These are phyloP conservation scores for Sturnira hondurensis DNA, from an alignment of 2,113 vertebrate species.

Conservation along the genomic window DNA sequence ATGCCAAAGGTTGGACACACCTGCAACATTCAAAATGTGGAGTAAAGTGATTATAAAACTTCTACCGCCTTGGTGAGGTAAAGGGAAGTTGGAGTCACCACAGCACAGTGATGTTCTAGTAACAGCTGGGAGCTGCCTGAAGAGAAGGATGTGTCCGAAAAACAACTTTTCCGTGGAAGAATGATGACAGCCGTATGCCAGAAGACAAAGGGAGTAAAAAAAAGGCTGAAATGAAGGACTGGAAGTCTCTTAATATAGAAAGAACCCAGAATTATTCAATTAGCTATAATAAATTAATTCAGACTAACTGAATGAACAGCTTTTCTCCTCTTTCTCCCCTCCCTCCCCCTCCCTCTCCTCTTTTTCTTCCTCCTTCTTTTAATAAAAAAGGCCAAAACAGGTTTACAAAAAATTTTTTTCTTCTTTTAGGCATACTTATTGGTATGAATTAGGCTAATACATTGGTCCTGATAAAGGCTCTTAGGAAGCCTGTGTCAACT, in stretches of 20 bases:
- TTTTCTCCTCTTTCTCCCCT: neutral
- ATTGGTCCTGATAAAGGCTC: neutral
- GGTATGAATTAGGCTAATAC: neutral
- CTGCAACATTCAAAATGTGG: neutral
- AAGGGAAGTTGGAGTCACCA: neutral
- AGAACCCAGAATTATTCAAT: neutral
- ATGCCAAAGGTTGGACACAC: too few relatives aligned
- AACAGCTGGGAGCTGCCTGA: neutral
- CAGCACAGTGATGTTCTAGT: neutral
- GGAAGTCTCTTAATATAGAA: neutral
- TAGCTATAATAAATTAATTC: neutral
- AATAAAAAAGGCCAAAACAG: neutral
- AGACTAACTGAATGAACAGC: neutral
- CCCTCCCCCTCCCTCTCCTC: too few relatives aligned
- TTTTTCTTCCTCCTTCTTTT: neutral
- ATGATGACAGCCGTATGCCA: neutral
- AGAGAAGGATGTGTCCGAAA: neutral
- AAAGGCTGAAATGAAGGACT: neutral
- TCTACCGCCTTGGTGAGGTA: neutral
- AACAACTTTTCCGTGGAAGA: neutral
- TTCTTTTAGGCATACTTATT: neutral
- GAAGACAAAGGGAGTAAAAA: neutral
- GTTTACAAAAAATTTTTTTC: neutral
- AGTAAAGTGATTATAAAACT: neutral
- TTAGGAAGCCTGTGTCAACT: neutral